A percentile compares a stretch with the other conserved stretches of the same genome.
Conservation (phyloP, 2,888 invertebrate species). For the Ichneumon xanthorius region DNA sequence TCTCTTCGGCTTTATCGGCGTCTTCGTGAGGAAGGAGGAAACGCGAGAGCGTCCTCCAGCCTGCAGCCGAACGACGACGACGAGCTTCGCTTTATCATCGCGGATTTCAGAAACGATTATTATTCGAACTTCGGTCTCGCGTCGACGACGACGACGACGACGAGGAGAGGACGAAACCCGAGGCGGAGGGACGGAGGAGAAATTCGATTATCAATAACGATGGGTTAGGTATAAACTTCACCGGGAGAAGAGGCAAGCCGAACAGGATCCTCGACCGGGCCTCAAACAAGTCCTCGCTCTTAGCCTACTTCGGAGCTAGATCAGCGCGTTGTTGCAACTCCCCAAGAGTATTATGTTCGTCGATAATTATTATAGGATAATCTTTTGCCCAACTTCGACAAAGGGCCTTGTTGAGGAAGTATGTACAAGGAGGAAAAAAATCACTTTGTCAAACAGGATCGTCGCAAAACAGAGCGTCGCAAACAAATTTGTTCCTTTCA, state of each 20-base stretch:
- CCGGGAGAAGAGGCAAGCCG: slow-evolving; percentile 4
- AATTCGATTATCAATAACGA: slow-evolving; percentile 49
- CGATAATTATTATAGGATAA: background rate
- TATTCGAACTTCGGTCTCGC: slow-evolving; percentile 44
- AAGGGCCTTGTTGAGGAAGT: background rate
- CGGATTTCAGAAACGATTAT: slow-evolving; percentile 51
- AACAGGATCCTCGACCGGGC: background rate
- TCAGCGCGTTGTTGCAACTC: background rate
- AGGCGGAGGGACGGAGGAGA: slow-evolving; percentile 4
- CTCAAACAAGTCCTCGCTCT: background rate
- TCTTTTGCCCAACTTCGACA: background rate
- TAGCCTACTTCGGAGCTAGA: background rate
- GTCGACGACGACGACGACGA: slow-evolving; percentile 1
- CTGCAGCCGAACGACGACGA: slow-evolving; percentile 8
- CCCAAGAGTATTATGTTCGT: background rate
- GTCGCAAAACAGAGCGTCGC: too few species aligned
- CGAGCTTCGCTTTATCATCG: slow-evolving; percentile 47
- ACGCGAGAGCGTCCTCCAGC: background rate
- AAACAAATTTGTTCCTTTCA: background rate
- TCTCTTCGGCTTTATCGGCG: slow-evolving; percentile 56
- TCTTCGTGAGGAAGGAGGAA: slow-evolving; percentile 30
- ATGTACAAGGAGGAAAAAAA: background rate
- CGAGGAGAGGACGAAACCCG: background rate
- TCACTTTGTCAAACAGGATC: background rate
- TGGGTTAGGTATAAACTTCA: slow-evolving; percentile 30